phyloP scores from a whole-genome alignment of 2,888 invertebrate genomes.

The Stramonita haemastoma region DNA sequence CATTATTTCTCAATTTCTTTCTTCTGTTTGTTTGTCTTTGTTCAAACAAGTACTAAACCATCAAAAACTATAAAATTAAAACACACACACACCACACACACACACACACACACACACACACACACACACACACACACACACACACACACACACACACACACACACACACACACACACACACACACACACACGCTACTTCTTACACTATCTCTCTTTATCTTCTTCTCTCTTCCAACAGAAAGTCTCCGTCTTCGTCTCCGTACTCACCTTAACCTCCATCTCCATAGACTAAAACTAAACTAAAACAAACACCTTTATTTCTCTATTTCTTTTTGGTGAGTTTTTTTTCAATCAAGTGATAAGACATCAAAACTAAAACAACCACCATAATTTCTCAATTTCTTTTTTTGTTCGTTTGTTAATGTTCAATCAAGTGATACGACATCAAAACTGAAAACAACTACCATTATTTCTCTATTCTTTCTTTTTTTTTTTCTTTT shows the following conservation, averaged over 20 bases:
- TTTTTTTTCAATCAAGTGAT: not conserved
- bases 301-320: not conserved
- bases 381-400: not conserved
- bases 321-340: not conserved
- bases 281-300: conserved; percentile 85
- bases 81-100: no score
- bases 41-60: not conserved
- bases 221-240: conserved; percentile 81
- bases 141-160: conserved; percentile 16
- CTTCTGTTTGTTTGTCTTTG: no score
- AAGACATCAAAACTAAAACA: no score
- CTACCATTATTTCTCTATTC: no score
- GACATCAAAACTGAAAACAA: not conserved
- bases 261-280: conserved; percentile 93
- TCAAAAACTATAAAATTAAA: no score
- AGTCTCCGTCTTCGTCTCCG: conserved; percentile 93
- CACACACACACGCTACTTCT: conserved; percentile 10
- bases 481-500: no score
- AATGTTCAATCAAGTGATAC: no score
- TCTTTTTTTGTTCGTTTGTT: no score
- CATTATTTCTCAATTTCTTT: no score
- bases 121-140: conserved; percentile 19
- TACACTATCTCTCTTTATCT: not conserved
- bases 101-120: not conserved
- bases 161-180: conserved; percentile 27